These are phyloP conservation scores for Neodiprion lecontei DNA, from an alignment of 1,140 invertebrate species.

Conservation along the genomic window DNA sequence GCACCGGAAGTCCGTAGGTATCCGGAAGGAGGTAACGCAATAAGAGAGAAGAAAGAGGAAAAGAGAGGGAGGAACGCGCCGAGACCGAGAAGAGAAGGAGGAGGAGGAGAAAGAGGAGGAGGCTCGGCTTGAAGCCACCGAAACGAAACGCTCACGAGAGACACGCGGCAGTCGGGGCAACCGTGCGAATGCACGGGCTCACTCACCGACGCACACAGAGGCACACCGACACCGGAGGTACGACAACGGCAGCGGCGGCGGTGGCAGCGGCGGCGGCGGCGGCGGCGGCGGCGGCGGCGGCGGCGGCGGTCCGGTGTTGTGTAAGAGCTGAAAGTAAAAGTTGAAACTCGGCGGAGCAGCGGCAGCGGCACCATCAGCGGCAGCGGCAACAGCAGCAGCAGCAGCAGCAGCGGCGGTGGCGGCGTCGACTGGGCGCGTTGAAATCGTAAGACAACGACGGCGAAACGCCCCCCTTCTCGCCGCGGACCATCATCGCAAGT, in stretches of 20 bases:
- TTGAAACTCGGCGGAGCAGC: constrained; percentile 48
- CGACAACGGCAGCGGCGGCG: constrained; percentile 5
- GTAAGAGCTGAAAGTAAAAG: constrained; percentile 64
- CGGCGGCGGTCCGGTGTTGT: constrained; percentile 43
- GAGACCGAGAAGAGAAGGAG: constrained; percentile 23
- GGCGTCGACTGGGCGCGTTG: constrained; percentile 52
- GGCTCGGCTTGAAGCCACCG: not conserved
- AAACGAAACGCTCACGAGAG: not conserved
- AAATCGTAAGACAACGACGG: constrained; percentile 53
- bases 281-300: not conserved
- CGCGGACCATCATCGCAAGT: constrained; percentile 22
- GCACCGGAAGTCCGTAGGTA: not conserved
- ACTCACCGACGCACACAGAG: not conserved
- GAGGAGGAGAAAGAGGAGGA: not conserved
- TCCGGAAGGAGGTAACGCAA: constrained; percentile 27
- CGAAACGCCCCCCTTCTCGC: constrained; percentile 44
- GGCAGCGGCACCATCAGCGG: constrained; percentile 43
- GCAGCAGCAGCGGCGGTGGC: constrained; percentile 19
- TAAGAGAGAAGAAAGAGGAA: constrained; percentile 26
- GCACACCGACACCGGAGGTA: constrained; percentile 18
- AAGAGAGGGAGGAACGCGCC: constrained; percentile 26
- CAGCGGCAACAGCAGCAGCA: too few species aligned
- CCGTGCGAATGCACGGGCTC: constrained; percentile 6
- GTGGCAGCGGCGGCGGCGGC: not conserved
- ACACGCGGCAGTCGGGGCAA: constrained; percentile 6